These are phyloP conservation scores for Morpho helenor DNA, from an alignment of 2,888 invertebrate genomes.

Conservation along the genomic window DNA sequence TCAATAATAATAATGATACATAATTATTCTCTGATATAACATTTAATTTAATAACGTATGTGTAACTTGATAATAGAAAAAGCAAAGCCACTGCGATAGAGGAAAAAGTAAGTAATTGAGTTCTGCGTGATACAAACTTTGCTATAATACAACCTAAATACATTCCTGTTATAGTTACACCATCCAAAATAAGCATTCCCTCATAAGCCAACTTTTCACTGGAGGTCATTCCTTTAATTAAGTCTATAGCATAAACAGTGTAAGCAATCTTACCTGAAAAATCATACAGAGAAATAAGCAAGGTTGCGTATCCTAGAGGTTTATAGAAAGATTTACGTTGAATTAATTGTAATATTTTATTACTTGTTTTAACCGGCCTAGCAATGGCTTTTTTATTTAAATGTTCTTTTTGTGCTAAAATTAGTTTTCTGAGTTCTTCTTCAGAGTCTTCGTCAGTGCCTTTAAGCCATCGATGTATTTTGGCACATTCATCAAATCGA, in stretches of 20 bases:
- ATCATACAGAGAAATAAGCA: slow-evolving; percentile 5
- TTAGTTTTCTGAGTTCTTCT: slow-evolving; percentile 23
- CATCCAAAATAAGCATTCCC: slow-evolving; percentile 20
- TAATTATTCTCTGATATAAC: slow-evolving; percentile 2
- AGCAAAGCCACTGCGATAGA: slow-evolving; percentile 1
- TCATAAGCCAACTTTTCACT: slow-evolving; percentile 14
- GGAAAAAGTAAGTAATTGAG: slow-evolving; percentile 28
- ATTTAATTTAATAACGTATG: slow-evolving; percentile 7
- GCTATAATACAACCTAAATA: slow-evolving; percentile 33
- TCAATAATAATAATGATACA: slow-evolving; percentile 14
- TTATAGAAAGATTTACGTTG: slow-evolving; percentile 18
- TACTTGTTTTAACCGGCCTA: not conserved
- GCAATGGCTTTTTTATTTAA: not conserved
- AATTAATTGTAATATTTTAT: slow-evolving; percentile 2
- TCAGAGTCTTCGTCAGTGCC: slow-evolving; percentile 16
- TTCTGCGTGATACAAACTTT: slow-evolving; percentile 32
- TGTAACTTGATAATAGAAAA: slow-evolving; percentile 6
- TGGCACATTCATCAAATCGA: slow-evolving; percentile 23
- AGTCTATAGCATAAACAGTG: slow-evolving; percentile 14
- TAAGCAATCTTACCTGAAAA: slow-evolving; percentile 15
- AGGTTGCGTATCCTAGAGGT: slow-evolving; percentile 10
- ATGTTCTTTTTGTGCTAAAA: slow-evolving; percentile 19
- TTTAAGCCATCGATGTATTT: slow-evolving; percentile 26
- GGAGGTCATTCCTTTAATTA: slow-evolving; percentile 15
- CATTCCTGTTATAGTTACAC: slow-evolving; percentile 33